Evolutionary conservation across 37 sponge, comb jelly and placozoan species (phyloP).

Genomic region (Hexactinellida sp.): DNA sequence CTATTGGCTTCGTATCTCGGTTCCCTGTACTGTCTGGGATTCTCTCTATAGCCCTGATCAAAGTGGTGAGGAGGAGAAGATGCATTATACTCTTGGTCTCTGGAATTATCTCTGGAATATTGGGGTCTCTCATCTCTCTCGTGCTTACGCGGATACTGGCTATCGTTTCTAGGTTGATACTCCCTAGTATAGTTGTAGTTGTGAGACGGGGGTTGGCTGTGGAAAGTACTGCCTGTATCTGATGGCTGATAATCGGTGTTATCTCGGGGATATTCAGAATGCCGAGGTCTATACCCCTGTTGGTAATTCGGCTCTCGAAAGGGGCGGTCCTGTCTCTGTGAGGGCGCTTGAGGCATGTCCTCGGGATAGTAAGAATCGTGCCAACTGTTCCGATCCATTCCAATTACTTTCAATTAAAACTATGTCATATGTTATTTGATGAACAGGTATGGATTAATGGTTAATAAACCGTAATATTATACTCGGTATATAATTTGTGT

Average conservation of each 20-base stretch:
- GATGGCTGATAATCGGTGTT: no score
- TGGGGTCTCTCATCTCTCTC: no score
- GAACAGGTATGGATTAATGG: no score
- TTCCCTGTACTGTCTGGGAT: background rate
- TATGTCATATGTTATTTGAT: no score
- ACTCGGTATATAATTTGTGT: no score
- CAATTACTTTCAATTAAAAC: no score
- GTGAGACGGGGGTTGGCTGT: background rate
- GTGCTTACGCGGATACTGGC: background rate
- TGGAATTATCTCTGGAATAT: background rate
- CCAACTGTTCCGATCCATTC: background rate
- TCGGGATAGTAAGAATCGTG: background rate
- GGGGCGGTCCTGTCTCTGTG: background rate
- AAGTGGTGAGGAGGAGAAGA: no score
- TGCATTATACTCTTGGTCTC: background rate
- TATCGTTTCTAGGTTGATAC: background rate
- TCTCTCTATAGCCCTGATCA: background rate
- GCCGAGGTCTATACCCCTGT: background rate
- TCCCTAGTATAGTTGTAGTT: background rate
- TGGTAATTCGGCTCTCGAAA: background rate
- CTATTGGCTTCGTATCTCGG: no score
- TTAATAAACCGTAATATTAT: no score
- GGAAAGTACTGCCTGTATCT: background rate
- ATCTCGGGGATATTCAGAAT: background rate
- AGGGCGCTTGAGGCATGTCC: background rate